These are phyloP conservation scores for Pipistrellus nathusii DNA, from an alignment of 2,797 vertebrate species.

Conservation along the genomic window DNA sequence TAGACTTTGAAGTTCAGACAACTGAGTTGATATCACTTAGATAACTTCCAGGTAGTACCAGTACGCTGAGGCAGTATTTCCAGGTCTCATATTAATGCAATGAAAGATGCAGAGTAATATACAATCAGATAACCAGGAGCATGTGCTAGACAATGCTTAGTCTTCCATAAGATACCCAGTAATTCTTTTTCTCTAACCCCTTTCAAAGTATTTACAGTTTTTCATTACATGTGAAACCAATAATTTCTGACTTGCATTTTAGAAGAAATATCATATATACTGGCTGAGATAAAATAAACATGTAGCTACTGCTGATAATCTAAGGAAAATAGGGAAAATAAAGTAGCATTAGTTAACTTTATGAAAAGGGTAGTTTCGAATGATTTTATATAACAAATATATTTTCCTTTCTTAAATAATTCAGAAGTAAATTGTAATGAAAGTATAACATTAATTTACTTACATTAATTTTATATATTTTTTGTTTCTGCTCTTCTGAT, in stretches of 20 bases:
- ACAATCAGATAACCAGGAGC: not conserved
- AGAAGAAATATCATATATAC: not conserved
- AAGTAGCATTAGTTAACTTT: not conserved
- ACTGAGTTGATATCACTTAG: not conserved
- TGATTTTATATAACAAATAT: slow-evolving; percentile 3
- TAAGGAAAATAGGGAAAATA: slow-evolving; percentile 54
- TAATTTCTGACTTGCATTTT: not conserved
- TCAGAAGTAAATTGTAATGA: slow-evolving; percentile 19
- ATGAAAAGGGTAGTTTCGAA: not conserved
- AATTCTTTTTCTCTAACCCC: not conserved
- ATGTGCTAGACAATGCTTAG: not conserved
- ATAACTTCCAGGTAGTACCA: not conserved
- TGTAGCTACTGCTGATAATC: slow-evolving; percentile 1
- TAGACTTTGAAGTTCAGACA: not conserved
- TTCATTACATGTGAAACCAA: not conserved
- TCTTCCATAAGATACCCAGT: not conserved
- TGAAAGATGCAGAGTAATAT: not conserved
- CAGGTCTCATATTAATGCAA: not conserved
- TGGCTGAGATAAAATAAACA: slow-evolving; percentile 40
- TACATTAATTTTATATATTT: slow-evolving; percentile 9
- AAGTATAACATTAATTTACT: slow-evolving; percentile 29
- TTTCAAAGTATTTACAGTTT: slow-evolving; percentile 3
- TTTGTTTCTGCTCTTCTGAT: slow-evolving; percentile 46
- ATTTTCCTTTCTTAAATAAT: slow-evolving; percentile 31
- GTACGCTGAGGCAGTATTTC: not conserved